Percentiles rank a stretch among this genome's conserved stretches.
Evolutionary conservation across 2,888 invertebrate genomes (phyloP).

Genomic region (Corbicula japonica): DNA sequence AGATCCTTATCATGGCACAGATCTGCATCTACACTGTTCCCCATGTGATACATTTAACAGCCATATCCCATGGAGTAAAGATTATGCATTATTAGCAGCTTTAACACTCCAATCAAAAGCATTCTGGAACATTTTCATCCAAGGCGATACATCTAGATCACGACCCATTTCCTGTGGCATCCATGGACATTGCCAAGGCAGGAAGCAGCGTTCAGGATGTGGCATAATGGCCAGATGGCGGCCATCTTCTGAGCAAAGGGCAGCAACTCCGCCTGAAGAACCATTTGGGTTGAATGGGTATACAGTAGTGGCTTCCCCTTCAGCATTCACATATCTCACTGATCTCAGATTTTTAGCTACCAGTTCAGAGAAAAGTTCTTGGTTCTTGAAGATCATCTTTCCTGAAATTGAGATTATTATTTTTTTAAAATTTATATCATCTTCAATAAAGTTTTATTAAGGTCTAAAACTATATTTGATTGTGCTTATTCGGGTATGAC

Average conservation of each 20-base stretch:
- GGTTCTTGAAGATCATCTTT: constrained; percentile 87
- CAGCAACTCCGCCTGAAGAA: constrained; percentile 93
- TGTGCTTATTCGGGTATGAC: background rate
- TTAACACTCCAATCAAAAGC: constrained; percentile 88
- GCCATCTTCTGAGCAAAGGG: constrained; percentile 95
- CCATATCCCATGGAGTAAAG: background rate
- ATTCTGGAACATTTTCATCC: constrained; percentile 96
- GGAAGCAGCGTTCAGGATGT: constrained; percentile 97
- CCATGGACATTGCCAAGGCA: constrained; percentile 94
- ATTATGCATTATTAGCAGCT: constrained; percentile 22
- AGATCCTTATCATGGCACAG: no score
- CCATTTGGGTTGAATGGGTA: constrained; percentile 96
- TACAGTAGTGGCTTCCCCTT: constrained; percentile 88
- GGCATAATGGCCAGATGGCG: constrained; percentile 99
- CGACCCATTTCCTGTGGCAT: constrained; percentile 77
- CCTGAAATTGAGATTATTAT: no score
- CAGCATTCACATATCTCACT: constrained; percentile 94
- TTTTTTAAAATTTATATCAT: no score
- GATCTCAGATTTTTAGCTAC: constrained; percentile 90
- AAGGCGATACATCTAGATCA: constrained; percentile 91
- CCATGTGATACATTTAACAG: no score
- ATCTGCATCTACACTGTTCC: no score
- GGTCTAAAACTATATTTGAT: background rate
- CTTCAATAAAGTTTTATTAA: background rate
- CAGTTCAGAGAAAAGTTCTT: constrained; percentile 81